These are phyloP conservation scores for Gila orcuttii DNA, from an alignment of 2,113 vertebrate genomes.

Conservation along the genomic window DNA sequence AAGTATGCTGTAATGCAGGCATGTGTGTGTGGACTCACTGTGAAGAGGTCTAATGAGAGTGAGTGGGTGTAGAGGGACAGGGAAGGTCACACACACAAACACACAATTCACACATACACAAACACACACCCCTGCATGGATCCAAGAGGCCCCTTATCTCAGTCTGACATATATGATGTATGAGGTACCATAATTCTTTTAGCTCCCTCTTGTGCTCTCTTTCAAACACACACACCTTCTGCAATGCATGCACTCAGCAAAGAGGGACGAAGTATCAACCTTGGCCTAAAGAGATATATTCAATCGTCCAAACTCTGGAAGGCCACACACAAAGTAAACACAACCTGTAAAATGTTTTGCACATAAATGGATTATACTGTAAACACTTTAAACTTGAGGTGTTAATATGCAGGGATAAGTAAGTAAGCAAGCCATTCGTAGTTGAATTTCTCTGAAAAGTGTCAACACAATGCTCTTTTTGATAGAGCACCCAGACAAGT, in stretches of 20 bases:
- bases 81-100: constrained; percentile 44
- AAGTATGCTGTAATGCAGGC: constrained; percentile 44
- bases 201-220: constrained; percentile 25
- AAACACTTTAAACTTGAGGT: not conserved
- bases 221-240: constrained; percentile 19
- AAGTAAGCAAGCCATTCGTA: not conserved
- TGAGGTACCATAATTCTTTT: constrained; percentile 54
- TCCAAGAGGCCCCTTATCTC: constrained; percentile 37
- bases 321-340: constrained; percentile 8
- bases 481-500: not conserved
- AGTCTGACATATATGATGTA: constrained; percentile 54
- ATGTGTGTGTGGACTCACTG: constrained; percentile 49
- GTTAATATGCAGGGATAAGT: not conserved
- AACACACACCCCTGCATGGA: constrained; percentile 4
- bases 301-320: constrained; percentile 1
- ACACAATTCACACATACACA: constrained; percentile 27
- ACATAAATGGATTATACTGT: not conserved
- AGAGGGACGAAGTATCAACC: constrained; percentile 48
- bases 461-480: not conserved
- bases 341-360: not conserved
- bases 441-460: not conserved
- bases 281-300: constrained; percentile 46
- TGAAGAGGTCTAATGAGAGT: constrained; percentile 52
- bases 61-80: constrained; percentile 49
- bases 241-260: constrained; percentile 33